Percentiles rank a stretch among this genome's conserved stretches.
Evolutionary conservation across 2,888 invertebrate species (phyloP).

Genomic region (Lagria hirta): DNA sequence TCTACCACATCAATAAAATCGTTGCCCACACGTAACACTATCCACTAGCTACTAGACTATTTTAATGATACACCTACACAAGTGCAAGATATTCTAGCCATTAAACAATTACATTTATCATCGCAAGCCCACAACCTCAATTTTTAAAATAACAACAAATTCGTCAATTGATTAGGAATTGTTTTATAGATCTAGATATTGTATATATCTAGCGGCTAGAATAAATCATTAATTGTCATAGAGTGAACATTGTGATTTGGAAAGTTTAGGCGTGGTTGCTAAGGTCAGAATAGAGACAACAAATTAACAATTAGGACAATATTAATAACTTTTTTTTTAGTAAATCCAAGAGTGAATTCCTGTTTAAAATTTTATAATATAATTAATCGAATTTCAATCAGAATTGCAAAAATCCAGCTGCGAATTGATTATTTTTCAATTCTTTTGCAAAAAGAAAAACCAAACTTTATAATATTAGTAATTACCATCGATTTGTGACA

Average conservation of each 20-base stretch:
- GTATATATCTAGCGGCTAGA: slow-evolving; percentile 29
- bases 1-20: too few species aligned
- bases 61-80: slow-evolving; percentile 25
- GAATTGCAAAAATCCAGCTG: too few species aligned
- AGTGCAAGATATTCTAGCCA: slow-evolving; percentile 19
- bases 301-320: too few species aligned
- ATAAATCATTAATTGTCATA: slow-evolving; percentile 42
- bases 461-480: too few species aligned
- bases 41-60: slow-evolving; percentile 35
- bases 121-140: slow-evolving; percentile 17
- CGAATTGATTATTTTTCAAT: too few species aligned
- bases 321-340: too few species aligned
- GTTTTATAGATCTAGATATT: slow-evolving; percentile 2
- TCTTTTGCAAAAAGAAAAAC: too few species aligned
- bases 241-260: slow-evolving; percentile 39
- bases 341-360: too few species aligned
- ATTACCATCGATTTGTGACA: too few species aligned
- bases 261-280: slow-evolving; percentile 36
- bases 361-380: too few species aligned
- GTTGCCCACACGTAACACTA: slow-evolving; percentile 35
- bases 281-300: slow-evolving; percentile 24
- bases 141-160: slow-evolving; percentile 10
- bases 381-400: too few species aligned
- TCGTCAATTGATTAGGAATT: slow-evolving; percentile 16
- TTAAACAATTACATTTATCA: slow-evolving; percentile 21